A percentile compares a stretch with the other conserved stretches of the same genome.
Evolutionary conservation across 2,797 vertebrate species (phyloP).

Genomic region (Mastacembelus armatus): DNA sequence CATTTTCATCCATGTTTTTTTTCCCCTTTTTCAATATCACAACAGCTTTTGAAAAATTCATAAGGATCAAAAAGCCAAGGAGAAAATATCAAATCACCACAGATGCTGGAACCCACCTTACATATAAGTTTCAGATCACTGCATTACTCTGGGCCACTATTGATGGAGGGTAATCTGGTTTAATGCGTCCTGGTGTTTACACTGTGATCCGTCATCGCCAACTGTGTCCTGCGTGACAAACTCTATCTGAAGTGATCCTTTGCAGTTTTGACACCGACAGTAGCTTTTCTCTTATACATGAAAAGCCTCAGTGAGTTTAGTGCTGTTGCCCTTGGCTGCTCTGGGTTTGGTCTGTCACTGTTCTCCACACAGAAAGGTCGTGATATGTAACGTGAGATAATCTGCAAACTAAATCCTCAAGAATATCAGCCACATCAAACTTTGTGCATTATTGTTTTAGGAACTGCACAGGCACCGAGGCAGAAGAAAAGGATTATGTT

Average conservation of each 20-base stretch:
- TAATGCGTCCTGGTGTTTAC: background rate
- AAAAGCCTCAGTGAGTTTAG: background rate
- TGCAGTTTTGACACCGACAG: background rate
- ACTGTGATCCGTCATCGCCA: background rate
- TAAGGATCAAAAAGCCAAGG: background rate
- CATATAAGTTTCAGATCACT: too few species aligned
- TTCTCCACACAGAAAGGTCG: too few species aligned
- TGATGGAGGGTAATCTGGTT: background rate
- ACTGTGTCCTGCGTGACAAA: background rate
- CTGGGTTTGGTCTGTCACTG: background rate
- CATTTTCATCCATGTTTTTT: background rate
- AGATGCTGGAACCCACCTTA: background rate
- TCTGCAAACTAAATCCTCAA: background rate
- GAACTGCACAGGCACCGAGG: background rate
- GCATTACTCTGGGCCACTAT: too few species aligned
- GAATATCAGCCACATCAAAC: background rate
- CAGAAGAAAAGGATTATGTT: too few species aligned
- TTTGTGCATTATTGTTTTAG: background rate
- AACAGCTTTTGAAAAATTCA: slow-evolving; percentile 11
- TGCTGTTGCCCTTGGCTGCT: too few species aligned
- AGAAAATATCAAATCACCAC: background rate
- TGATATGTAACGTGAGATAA: too few species aligned
- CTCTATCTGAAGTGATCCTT: background rate
- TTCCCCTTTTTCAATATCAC: background rate
- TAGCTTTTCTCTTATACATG: slow-evolving; percentile 1